phyloP scores from a whole-genome alignment of 1,140 invertebrate genomes.

The Drosophila melanica region DNA sequence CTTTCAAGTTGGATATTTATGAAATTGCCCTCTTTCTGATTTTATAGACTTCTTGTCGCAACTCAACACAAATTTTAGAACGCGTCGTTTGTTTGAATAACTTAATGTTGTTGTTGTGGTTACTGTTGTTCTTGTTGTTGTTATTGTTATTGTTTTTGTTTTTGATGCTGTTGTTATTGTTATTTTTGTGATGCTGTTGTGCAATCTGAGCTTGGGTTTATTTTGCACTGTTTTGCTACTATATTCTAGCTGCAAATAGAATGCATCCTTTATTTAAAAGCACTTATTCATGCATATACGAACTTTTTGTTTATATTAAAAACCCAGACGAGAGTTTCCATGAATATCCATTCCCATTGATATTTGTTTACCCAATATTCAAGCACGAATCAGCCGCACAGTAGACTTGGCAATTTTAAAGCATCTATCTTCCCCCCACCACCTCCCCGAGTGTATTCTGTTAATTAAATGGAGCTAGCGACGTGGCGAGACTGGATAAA shows the following conservation, averaged over 20 bases:
- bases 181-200: conserved; percentile 36
- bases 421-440: neutral
- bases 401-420: conserved; percentile 11
- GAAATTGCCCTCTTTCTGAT: conserved; percentile 60
- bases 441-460: conserved; percentile 17
- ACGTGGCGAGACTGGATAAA: conserved; percentile 3
- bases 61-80: conserved; percentile 65
- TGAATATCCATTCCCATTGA: conserved; percentile 24
- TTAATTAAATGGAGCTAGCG: conserved; percentile 69
- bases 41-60: conserved; percentile 63
- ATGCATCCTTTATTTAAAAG: conserved; percentile 69
- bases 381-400: neutral
- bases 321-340: conserved; percentile 24
- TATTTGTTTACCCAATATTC: conserved; percentile 31
- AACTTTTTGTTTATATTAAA: conserved; percentile 66
- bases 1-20: conserved; percentile 2
- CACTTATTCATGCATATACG: conserved; percentile 67
- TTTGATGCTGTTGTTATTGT: conserved; percentile 25
- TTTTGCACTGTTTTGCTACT: conserved; percentile 59
- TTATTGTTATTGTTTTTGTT: conserved; percentile 40
- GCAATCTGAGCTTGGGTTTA: conserved; percentile 74
- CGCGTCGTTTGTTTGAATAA: conserved; percentile 66
- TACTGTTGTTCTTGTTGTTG: conserved; percentile 47
- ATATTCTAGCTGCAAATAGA: conserved; percentile 54
- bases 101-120: conserved; percentile 51